Base-by-base conservation (phyloP, 2,888 invertebrate species). In the Cheilosia grossa region DNA sequence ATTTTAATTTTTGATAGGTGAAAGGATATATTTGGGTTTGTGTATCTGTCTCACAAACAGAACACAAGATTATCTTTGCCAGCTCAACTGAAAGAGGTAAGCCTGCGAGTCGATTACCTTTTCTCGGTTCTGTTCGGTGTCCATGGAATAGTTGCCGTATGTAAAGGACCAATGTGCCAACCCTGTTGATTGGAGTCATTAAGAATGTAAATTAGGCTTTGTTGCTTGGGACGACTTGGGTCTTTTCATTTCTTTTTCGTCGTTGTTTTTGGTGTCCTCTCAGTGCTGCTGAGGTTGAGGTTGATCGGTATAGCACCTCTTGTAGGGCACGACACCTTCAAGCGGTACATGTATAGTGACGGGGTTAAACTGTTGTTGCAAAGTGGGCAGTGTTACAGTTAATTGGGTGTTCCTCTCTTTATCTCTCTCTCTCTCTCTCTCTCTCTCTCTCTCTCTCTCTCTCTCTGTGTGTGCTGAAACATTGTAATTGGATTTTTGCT, bases 181-280 rank as follows among this genome's bases (percentile, higher is more conserved):
- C 79, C 75, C 80, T 81, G 85, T 85, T 85, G 85, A 85, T 85
- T 81, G 81, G 85, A 72, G 66, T 85, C 85, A 85, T 85, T 85
- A 85, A 81, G 85, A 81, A 85, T 85, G 85, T 85, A 85, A 85
- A 85, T 85, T 85, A 85, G 81, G 74, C 75, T 83, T 80, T 70
- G 83, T 80, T 83, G 74, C 49, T 81, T 54, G 75, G 80, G 47
- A 19, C 1, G 19, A 40, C 30, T 24, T 9, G 9, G 61, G 51
- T 75, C 24, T 24, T 21, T 21, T 24, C 3, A 3, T 75, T 79
- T 75, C 72, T 49, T 70, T 85, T 74, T 53, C 64, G 27, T 19
- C 33, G 13, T 70, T 80, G 59, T 64, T 69, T 19, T 24, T 42
- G 40, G 51, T 27, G 37, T 37, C 3, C 2, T 9, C 2, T 17